phyloP scores from a whole-genome alignment of 2,888 invertebrate genomes.

The Acutogordius australiensis region DNA sequence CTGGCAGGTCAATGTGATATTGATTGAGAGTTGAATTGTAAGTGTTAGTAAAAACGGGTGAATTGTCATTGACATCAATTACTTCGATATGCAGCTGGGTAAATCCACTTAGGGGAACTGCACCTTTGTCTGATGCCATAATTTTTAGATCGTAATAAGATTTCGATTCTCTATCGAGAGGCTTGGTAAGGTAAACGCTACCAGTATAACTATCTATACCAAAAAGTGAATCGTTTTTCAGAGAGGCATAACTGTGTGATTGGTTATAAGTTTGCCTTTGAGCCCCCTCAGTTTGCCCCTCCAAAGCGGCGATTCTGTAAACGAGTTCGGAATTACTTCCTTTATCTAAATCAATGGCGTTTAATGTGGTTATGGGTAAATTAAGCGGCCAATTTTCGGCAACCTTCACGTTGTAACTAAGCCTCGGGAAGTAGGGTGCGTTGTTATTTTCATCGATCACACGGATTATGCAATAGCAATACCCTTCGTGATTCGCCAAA shows the following conservation, averaged over 20 bases:
- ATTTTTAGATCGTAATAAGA: background rate
- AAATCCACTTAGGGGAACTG: background rate
- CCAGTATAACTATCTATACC: background rate
- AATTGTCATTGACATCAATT: background rate
- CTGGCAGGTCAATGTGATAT: background rate
- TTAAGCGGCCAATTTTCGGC: background rate
- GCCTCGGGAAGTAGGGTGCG: background rate
- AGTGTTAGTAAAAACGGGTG: background rate
- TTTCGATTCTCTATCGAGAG: background rate
- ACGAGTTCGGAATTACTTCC: background rate
- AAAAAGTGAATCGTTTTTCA: no score
- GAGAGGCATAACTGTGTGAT: no score
- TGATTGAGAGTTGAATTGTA: background rate
- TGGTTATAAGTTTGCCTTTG: no score
- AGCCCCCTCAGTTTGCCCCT: background rate
- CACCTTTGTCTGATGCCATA: background rate
- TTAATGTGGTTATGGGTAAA: background rate
- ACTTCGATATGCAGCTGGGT: background rate
- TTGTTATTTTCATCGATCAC: background rate
- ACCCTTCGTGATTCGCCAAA: background rate
- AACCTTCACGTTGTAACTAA: background rate
- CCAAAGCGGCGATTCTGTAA: background rate
- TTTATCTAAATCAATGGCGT: background rate
- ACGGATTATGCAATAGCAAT: background rate
- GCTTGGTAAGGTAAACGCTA: background rate